Base-by-base conservation (phyloP, 23 tunicate species). In the Corella eumyota region DNA sequence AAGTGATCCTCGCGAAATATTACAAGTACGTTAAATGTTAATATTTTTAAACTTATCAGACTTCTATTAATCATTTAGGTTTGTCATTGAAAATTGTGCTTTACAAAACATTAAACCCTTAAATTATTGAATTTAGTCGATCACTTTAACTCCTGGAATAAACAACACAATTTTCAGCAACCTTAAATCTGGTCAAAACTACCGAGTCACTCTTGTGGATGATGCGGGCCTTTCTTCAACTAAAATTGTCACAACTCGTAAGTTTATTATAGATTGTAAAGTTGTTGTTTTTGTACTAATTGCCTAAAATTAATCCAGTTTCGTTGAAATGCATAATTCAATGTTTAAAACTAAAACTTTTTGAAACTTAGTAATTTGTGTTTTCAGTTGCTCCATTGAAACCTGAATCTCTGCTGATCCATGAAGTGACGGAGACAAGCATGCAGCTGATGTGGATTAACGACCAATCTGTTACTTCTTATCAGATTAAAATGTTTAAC, bases 381-480 rank as follows among this genome's bases (percentile, higher is more conserved):
- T n/a, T n/a, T n/a, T n/a, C 59, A 71, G 77, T 60, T 26, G 57
- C 67, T 45, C 77, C 77, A 6, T n/a, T 60, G 9, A 3, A 13
- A 21, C 77, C 77, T 46, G 30, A 11, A 17, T 46, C 60, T 46
- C 23, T 60, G 22, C 30, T 45, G 3, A 59, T 61, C 5, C 5
- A 20, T 6, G 28, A 38, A 24, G 23, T 36, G 9, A 45, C 24
- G 59, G 59, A 45, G 32, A 71, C 77, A 20, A 27, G 33, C 30
- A 31, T 71, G 30, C 15, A 17, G 58, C 20, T 71, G 24, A 1
- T 21, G 13, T 71, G 67, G 67, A 7, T 31, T 0, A 13, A n/a
- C 23, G 77, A 71, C 60, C 67, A 58, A 13, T 33, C 77, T 15
- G 77, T 71, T n/a, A 60, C 77, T 6, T 26, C 61, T 0, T 67